Evolutionary conservation across 1,140 invertebrate genomes (phyloP), one percentile per base, ranked within the genome.

Genomic region (Drosophila sucinea): DNA sequence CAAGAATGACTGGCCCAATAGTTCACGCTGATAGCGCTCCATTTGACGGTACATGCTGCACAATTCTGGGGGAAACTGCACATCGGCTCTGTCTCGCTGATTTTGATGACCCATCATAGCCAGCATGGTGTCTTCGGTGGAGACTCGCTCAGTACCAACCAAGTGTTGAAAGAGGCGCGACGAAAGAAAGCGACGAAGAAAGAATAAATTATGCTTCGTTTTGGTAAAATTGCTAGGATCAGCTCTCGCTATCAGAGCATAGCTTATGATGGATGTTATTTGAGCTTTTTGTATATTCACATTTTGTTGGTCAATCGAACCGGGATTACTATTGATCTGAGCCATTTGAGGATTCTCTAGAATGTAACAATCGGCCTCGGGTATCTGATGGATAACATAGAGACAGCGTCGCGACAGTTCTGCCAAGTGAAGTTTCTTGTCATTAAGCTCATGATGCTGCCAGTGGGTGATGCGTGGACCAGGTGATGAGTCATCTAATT

Each of bases 271-370:
- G 2, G 90, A 81, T 3, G 73, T 76, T 4, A 92, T 54, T 66
- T 92, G 91, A 0, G 85, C 65, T 30, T 90, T 92, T 62, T 92
- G 91, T 8, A 92, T 81, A 56, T 89, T 92, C 0, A 92, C 81
- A 70, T 92, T 92, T 33, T 91, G 85, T 35, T 92, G 91, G 35
- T 91, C 80, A n/a, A 81, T 78, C 55, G 72, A 90, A 23, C 91
- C 91, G 0, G 90, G 90, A 64, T 90, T 86, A 25, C 68, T 90
- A 27, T 61, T 87, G 10, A 74, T 63, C 33, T 91, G 90, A 0
- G 91, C 91, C 77, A 78, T 80, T 70, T 91, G 91, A 4, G 90
- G 91, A 61, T 77, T 82, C 68, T 92, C 91, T 4, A 92, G 32
- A 23, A 91, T 60, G 75, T 92, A 92, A 51, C 89, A 90, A 54